Conservation (phyloP, 2,797 vertebrate genomes). For the Neosilurus hyrtlii region DNA sequence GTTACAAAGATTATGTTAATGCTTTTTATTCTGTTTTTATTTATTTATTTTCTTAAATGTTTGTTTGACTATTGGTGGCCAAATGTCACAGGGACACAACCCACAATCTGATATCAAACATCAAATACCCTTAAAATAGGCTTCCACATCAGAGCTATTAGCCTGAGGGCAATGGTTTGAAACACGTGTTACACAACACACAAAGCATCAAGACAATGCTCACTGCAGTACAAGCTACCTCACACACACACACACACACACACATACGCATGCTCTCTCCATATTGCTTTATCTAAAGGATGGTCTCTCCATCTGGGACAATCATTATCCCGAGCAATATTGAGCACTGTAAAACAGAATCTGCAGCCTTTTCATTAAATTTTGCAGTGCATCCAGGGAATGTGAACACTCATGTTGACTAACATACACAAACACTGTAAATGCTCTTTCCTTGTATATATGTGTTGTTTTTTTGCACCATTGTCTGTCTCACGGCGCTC, state of each 20-base stretch:
- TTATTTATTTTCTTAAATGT: neutral
- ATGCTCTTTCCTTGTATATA: constrained; percentile 17
- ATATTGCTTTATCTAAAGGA: neutral
- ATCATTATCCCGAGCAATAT: constrained; percentile 29
- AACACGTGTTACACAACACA: constrained; percentile 42
- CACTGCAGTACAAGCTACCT: constrained; percentile 19
- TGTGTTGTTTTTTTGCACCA: constrained; percentile 19
- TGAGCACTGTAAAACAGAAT: constrained; percentile 25
- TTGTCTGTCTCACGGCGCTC: constrained; percentile 30
- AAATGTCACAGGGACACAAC: neutral
- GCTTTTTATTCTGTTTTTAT: neutral
- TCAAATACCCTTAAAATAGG: constrained; percentile 8
- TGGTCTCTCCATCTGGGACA: constrained; percentile 17
- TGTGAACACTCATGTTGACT: neutral
- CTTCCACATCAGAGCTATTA: neutral
- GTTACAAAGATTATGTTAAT: constrained; percentile 10
- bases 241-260: neutral
- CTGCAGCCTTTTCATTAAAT: constrained; percentile 27
- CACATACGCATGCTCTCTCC: too few species aligned
- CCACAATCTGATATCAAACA: constrained; percentile 4
- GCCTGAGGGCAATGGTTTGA: neutral
- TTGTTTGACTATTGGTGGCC: neutral
- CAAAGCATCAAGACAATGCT: neutral
- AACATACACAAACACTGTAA: constrained; percentile 11
- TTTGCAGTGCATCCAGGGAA: constrained; percentile 31